A percentile compares a stretch with the other conserved stretches of the same genome.
Evolutionary conservation across 1,140 invertebrate species (phyloP).

Genomic region (Metopolophium dirhodum): DNA sequence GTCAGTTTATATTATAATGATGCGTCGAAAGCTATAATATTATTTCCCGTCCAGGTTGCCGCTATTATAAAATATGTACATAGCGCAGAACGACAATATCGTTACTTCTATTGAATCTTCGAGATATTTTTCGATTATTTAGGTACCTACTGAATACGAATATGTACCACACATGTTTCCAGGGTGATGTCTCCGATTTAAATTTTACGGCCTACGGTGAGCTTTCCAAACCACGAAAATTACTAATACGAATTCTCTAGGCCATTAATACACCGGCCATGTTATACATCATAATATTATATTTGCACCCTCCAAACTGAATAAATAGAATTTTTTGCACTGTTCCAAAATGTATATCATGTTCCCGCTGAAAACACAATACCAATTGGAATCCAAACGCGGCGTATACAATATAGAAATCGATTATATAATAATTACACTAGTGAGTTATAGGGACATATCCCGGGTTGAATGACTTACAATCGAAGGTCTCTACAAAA

Average conservation of each 20-base stretch:
- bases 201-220: not conserved
- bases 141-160: not conserved
- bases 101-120: too few species aligned
- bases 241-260: not conserved
- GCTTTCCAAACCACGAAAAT: not conserved
- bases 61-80: not conserved
- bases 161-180: not conserved
- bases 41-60: not conserved
- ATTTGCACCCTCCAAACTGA: not conserved
- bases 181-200: not conserved
- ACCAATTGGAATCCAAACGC: not conserved
- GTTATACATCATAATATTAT: not conserved
- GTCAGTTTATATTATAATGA: not conserved
- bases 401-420: not conserved
- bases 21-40: not conserved
- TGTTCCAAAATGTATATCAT: not conserved
- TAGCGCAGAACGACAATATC: not conserved
- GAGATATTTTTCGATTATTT: too few species aligned
- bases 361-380: not conserved
- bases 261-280: not conserved
- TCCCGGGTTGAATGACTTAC: not conserved
- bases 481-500: constrained; percentile 2
- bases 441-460: not conserved
- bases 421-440: not conserved
- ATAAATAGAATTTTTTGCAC: not conserved